Evolutionary conservation across 2,888 invertebrate genomes (phyloP).

Genomic region (Chaetogeoica ovagalla): DNA sequence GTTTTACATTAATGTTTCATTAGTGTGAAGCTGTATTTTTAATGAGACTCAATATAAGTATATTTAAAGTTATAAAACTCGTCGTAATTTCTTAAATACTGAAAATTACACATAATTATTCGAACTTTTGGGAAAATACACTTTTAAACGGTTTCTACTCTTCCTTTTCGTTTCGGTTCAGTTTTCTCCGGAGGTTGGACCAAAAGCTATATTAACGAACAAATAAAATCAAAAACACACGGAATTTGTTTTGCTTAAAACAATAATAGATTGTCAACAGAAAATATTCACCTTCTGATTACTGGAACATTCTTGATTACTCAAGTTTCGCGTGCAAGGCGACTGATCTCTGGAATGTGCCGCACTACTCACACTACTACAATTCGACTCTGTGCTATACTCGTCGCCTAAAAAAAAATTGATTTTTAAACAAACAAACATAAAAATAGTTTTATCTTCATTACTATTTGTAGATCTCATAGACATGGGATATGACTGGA

Average conservation of each 20-base stretch:
- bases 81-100: no score
- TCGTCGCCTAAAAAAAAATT: conserved; percentile 23
- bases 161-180: conserved; percentile 63
- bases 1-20: no score
- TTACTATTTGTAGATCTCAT: conserved; percentile 41
- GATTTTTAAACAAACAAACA: background rate
- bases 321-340: conserved; percentile 1
- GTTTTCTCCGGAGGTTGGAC: conserved; percentile 13
- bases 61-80: no score
- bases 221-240: background rate
- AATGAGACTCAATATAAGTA: no score
- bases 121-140: background rate
- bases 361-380: conserved; percentile 22
- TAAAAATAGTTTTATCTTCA: background rate
- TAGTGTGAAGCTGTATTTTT: no score
- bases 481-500: conserved; percentile 34
- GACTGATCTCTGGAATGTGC: conserved; percentile 44
- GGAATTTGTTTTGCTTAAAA: background rate
- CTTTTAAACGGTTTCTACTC: conserved; percentile 65
- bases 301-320: conserved; percentile 26
- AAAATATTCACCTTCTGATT: conserved; percentile 27
- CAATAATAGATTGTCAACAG: background rate
- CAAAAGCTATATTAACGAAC: background rate
- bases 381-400: conserved; percentile 42
- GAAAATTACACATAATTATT: no score